Base-by-base conservation (phyloP, 2,888 invertebrate genomes). In the Pimpla rufipes region DNA sequence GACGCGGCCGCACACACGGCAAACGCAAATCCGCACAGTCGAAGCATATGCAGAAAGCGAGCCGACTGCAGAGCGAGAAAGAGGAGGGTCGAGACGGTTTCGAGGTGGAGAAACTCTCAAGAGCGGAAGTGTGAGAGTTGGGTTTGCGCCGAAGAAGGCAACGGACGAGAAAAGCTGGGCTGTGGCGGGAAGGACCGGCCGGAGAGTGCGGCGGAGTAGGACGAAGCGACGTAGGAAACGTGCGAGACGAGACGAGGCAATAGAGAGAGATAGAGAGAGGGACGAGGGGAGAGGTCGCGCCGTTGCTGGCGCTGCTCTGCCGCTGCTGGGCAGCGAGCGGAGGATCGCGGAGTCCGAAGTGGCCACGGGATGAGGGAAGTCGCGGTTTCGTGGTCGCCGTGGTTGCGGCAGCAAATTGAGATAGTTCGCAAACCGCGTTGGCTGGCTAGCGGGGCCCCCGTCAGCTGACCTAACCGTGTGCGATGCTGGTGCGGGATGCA, bases 341-440 rank as follows among this genome's bases (percentile, higher is more conserved):
- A 66, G 78, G 74, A 73, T 74, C 73, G 79, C 70, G 74, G 81
- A 79, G 73, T 70, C 71, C 81, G 66, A 81, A 84, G 85, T 84
- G 86, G 84, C 87, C 87, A 88, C 86, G 88, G 85, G 86, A 87
- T 85, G 89, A 88, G 89, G 86, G 90, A 87, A 90, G 90, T 90
- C 89, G 90, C 86, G 92, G 91, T 91, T 90, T 90, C 85, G 90
- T 85, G 91, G 90, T 90, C 90, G 90, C 88, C 88, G 90, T 86
- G 90, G 89, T 88, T 90, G 90, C 87, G 90, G 91, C 87, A 87
- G 90, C 90, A 91, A 91, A 91, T 91, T 91, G 91, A 91, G 93
- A 93, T 93, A 93, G 93, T 93, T 93, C 92, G 93, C 89, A 90
- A 92, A 93, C 93, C 87, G 83, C 87, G 76, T 83, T 78, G 82